phyloP scores from a whole-genome alignment of 2,113 vertebrate genomes.

The Plecotus auritus region DNA sequence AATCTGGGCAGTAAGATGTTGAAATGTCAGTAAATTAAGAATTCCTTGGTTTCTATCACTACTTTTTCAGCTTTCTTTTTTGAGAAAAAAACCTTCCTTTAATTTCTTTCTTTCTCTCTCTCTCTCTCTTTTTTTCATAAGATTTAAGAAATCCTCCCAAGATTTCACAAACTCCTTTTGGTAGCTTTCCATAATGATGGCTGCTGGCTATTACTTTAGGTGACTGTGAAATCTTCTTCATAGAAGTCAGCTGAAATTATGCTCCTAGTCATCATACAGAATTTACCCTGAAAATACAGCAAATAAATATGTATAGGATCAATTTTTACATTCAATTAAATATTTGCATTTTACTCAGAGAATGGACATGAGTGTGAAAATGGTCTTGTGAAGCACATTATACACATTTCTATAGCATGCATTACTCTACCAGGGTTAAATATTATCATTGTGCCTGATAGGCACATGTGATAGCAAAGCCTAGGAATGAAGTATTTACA shows the following conservation, averaged over 20 bases:
- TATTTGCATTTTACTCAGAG: slow-evolving; percentile 58
- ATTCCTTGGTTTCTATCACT: background rate
- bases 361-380: slow-evolving; percentile 39
- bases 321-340: slow-evolving; percentile 59
- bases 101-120: background rate
- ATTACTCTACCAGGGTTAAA: background rate
- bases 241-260: slow-evolving; percentile 42
- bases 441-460: slow-evolving; percentile 38
- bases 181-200: slow-evolving; percentile 37
- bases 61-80: slow-evolving; percentile 28
- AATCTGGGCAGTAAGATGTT: background rate
- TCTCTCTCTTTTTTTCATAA: background rate
- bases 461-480: background rate
- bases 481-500: slow-evolving; percentile 41
- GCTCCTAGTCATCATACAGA: background rate
- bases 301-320: slow-evolving; percentile 62
- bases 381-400: slow-evolving; percentile 23
- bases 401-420: background rate
- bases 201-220: slow-evolving; percentile 29
- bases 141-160: slow-evolving; percentile 46
- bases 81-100: slow-evolving; percentile 32
- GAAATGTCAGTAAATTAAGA: slow-evolving; percentile 14
- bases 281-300: slow-evolving; percentile 29
- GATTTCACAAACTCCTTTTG: slow-evolving; percentile 35
- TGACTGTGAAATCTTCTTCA: slow-evolving; percentile 22